Base-by-base conservation (phyloP, 2,797 vertebrate genomes). In the Microctenopoma lineatum region DNA sequence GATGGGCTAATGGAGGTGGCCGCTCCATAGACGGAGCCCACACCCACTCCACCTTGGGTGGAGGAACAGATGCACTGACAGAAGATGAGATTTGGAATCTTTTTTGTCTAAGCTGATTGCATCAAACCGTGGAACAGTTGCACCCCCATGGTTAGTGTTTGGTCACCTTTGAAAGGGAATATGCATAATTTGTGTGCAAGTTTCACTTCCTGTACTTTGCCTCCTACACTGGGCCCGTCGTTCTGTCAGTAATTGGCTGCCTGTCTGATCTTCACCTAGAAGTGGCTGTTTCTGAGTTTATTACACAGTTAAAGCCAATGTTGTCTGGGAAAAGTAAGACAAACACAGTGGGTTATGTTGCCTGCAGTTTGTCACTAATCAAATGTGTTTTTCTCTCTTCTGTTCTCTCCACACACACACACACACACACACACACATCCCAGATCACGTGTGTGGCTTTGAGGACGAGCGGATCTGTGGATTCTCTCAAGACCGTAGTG, bases 381-480 rank as follows among this genome's bases (percentile, higher is more conserved):
- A 55, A 56, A 58, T 42, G 12, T 71, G 32, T 55, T 52, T 47
- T 48, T 12, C 13, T 59, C 27, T 65, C 2, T 16, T 70, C 4
- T 32, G 70, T 53, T 16, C 42, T 45, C 14, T 7, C 6, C n/a
- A n/a, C n/a, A n/a, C n/a, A n/a, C 21, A 21, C 21, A 21, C 14
- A 32, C 36, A 42, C 4, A 50, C 25, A 38, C 41, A 51, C 29
- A 42, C 42, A 50, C 54, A 48, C 26, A 42, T 41, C 7, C 5
- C 64, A 94, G 94, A 95, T 53, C 90, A 92, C 1, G 96, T 96
- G 48, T 99, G 98, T 59, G 96, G 95, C 51, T 99, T 99, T 44
- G 96, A 98, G 83, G 96, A 99, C 0, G 94, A 95, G 56, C 94
- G 96, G 70, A 96, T 98, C 69, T 99, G 98, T 0, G 97, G 98